Evolutionary conservation across 2,113 vertebrate genomes (phyloP).

Genomic region (Dolichotis patagonum): DNA sequence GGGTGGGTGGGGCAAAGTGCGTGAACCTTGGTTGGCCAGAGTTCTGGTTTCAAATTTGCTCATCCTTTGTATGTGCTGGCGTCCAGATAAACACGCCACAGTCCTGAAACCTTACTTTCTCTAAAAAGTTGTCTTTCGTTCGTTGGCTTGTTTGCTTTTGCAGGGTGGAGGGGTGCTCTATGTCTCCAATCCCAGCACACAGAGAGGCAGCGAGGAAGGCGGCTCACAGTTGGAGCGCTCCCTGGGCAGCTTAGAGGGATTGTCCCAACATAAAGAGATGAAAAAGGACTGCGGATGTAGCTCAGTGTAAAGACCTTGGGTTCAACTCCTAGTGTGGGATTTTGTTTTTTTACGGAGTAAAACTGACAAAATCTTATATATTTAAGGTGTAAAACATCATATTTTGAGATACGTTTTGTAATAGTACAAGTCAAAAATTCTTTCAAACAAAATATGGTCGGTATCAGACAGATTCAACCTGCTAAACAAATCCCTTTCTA

Average conservation of each 20-base stretch:
- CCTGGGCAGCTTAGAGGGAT: not conserved
- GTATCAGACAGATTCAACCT: not conserved
- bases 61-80: not conserved
- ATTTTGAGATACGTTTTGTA: not conserved
- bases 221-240: not conserved
- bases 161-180: not conserved
- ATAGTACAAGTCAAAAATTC: not conserved
- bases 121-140: not conserved
- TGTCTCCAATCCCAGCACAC: not conserved
- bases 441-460: not conserved
- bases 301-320: not conserved
- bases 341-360: not conserved
- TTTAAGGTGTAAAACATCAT: not conserved
- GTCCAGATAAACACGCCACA: not conserved
- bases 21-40: not conserved
- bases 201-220: not conserved
- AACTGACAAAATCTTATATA: not conserved
- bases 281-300: not conserved
- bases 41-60: not conserved
- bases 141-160: too few species aligned
- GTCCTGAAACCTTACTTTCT: not conserved
- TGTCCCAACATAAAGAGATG: not conserved
- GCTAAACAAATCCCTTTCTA: not conserved
- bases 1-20: too few species aligned
- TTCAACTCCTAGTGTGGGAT: not conserved